phyloP scores from a whole-genome alignment of 2,113 vertebrate species.

The Junco hyemalis region DNA sequence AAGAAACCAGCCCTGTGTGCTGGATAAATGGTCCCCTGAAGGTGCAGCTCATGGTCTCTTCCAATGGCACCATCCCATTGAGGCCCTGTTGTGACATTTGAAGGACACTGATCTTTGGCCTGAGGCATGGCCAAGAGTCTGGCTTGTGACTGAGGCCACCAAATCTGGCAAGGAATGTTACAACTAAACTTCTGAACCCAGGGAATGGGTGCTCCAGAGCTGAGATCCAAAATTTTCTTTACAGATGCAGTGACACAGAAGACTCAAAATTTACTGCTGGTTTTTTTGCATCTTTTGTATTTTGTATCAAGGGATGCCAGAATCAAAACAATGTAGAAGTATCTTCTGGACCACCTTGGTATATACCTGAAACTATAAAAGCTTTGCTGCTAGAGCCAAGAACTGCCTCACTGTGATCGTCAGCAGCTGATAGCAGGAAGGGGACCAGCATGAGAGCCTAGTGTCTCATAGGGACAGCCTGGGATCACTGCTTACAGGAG shows the following conservation, averaged over 20 bases:
- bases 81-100: neutral
- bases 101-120: neutral
- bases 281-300: neutral
- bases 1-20: neutral
- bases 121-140: neutral
- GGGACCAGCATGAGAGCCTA: neutral
- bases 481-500: neutral
- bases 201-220: neutral
- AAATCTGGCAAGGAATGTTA: neutral
- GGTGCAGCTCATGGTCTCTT: neutral
- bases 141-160: neutral
- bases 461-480: fast-evolving
- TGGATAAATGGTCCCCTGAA: fast-evolving
- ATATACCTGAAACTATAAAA: neutral
- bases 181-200: neutral
- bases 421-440: neutral
- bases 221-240: neutral
- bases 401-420: neutral
- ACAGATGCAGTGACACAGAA: neutral
- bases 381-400: neutral
- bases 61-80: fast-evolving
- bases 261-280: neutral
- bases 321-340: neutral
- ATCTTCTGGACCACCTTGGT: neutral
- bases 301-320: neutral